Evolutionary conservation across 2,888 invertebrate genomes (phyloP), one percentile per base, ranked within the genome.

Genomic region (Seladonia tumulorum): DNA sequence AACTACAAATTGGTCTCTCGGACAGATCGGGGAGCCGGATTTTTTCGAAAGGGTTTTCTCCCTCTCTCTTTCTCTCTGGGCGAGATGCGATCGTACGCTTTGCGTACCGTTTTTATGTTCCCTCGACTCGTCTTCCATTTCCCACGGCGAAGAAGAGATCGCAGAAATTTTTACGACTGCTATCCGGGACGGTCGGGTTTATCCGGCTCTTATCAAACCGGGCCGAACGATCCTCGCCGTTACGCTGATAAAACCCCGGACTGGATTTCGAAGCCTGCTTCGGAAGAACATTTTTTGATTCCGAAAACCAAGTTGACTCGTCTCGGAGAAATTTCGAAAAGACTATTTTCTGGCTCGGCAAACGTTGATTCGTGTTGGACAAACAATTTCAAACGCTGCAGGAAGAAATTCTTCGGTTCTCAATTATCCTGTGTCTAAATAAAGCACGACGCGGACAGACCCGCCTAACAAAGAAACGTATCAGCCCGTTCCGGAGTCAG

Each of bases 221-320:
- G 42, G 14, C 73, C 75, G 79, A 75, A 74, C 35, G 76, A 76
- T 60, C n/a, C 82, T 42, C 74, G n/a, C 63, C 63, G 39, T 42
- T 10, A 66, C 29, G 66, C 53, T 71, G 77, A 81, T 82, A 73
- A 83, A 87, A 63, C 76, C 49, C 72, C 79, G 80, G 86, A 29
- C 42, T 76, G 73, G 72, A 16, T 77, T 75, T 86, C 85, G 85
- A 86, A 86, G 70, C 82, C 75, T 90, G 90, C 74, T n/a, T 86
- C 74, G 66, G 35, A 71, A 63, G 70, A 68, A 85, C 42, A 70
- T 60, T 25, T 60, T 25, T 53, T 14, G 2, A 1, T 25, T 25
- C 25, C 5, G 12, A 12, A 3, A 60, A 25, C 60, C n/a, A n/a
- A n/a, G 12, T 57, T 4, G 12, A 3, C 2, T 8, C 2, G 8